phyloP scores from a whole-genome alignment of 2,888 invertebrate species.

The Monochamus alternatus region DNA sequence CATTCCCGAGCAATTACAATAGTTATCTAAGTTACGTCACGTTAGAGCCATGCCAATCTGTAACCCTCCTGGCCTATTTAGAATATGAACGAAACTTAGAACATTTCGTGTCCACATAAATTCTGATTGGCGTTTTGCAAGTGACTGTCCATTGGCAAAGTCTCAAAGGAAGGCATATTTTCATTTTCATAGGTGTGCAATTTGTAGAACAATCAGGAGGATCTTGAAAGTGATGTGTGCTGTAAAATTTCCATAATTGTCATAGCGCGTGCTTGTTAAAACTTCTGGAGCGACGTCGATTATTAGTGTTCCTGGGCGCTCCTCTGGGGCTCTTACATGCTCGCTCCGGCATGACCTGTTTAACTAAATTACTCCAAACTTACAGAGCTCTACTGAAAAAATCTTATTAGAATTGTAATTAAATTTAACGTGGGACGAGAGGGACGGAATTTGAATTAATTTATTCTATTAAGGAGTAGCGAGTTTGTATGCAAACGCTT shows the following conservation, averaged over 20 bases:
- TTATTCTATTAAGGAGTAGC: constrained; percentile 22
- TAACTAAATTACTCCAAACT: constrained; percentile 42
- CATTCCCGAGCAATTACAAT: too few relatives aligned
- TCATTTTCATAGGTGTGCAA: constrained; percentile 17
- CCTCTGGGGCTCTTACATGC: constrained; percentile 34
- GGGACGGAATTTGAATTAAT: constrained; percentile 22
- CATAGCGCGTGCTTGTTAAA: constrained; percentile 48
- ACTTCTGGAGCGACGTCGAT: constrained; percentile 42
- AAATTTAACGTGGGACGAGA: constrained; percentile 24
- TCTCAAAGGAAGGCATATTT: background rate
- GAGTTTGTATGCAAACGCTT: constrained; percentile 10
- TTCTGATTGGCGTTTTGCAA: background rate
- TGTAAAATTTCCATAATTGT: constrained; percentile 45
- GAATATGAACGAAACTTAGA: too few relatives aligned
- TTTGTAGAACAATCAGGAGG: constrained; percentile 15
- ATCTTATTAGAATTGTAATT: constrained; percentile 38
- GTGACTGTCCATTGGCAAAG: background rate
- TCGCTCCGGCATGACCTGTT: constrained; percentile 37
- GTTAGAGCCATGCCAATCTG: too few relatives aligned
- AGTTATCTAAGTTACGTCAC: too few relatives aligned
- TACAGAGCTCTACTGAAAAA: constrained; percentile 21
- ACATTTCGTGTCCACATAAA: too few relatives aligned
- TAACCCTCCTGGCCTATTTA: too few relatives aligned
- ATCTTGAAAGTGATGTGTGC: constrained; percentile 25
- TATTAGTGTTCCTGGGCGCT: constrained; percentile 41